phyloP scores from a whole-genome alignment of 2,797 vertebrate species.

The Xerus rutilus region DNA sequence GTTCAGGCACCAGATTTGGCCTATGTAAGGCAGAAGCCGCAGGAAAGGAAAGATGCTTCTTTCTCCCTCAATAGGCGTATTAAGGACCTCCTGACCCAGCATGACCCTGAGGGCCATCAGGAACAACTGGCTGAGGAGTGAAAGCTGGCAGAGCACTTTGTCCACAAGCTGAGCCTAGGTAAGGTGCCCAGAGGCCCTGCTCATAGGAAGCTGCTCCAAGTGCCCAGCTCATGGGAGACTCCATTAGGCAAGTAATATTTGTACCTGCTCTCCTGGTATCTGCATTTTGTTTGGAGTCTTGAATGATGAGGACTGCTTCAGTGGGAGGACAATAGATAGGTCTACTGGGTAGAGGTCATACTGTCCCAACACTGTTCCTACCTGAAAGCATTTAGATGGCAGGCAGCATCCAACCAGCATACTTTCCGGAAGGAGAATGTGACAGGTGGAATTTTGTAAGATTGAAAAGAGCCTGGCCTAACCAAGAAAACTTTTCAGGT shows the following conservation, averaged over 20 bases:
- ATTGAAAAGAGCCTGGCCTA: background rate
- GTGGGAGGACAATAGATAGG: background rate
- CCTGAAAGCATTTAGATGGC: background rate
- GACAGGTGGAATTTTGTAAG: background rate
- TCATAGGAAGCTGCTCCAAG: background rate
- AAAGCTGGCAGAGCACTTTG: too few relatives aligned
- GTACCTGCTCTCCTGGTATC: too few relatives aligned
- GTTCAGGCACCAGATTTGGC: background rate
- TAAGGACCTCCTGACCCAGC: too few relatives aligned
- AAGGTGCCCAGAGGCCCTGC: too few relatives aligned
- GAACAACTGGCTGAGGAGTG: too few relatives aligned
- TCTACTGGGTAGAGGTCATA: background rate
- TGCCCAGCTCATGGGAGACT: background rate
- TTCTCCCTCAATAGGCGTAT: too few relatives aligned
- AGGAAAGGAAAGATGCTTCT: too few relatives aligned
- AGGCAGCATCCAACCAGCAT: background rate
- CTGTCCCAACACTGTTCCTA: background rate
- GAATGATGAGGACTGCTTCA: background rate
- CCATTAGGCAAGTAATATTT: too few relatives aligned
- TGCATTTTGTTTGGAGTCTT: too few relatives aligned
- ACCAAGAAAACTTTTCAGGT: background rate
- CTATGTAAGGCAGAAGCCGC: background rate
- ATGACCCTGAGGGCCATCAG: too few relatives aligned
- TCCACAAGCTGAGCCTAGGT: too few relatives aligned
- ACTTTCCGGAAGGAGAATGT: too few relatives aligned